Evolutionary conservation across 2,113 vertebrate species (phyloP), one percentile per base, ranked within the genome.

Genomic region (Syrmaticus mikado): DNA sequence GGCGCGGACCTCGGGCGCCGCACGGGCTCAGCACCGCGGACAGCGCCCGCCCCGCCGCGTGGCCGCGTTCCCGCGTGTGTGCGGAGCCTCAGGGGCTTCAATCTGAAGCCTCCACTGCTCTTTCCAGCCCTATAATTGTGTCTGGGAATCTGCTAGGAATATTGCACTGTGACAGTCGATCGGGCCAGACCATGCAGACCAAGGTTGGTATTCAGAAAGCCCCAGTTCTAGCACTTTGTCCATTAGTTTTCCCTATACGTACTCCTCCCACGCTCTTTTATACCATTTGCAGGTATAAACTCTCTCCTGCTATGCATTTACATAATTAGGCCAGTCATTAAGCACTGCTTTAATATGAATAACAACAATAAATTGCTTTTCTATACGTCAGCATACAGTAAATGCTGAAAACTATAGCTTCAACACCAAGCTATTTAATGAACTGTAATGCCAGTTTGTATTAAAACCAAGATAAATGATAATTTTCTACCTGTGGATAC

Each of bases 21-120:
- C 25, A 27, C 50, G 50, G 55, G 32, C 55, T 94, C 94, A 95
- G 94, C 92, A 95, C 94, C 94, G 90, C 84, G 94, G 94, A 95
- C 92, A 95, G 94, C 94, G 92, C 68, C 94, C 46, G 72, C 40
- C 11, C 7, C 64, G n/a, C 58, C 14, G 27, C 52, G 53, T 57
- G 53, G 30, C 53, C 53, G 53, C 10, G 30, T 57, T 18, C 55
- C 30, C 55, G 55, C 55, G 55, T 57, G 55, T 57, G 57, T n/a
- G 20, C n/a, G 57, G n/a, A 67, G 9, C 55, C 52, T 19, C 8
- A 13, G 8, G 6, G 38, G 46, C 15, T 46, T n/a, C 52, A 36
- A 17, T 43, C 14, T 53, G 41, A 65, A 75, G 18, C 13, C 65
- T 38, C 60, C 1, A 1, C 28, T 68, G 43, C 4, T 72, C 40